phyloP scores from a whole-genome alignment of 2,888 invertebrate species.

The Drosophila macrospina region DNA sequence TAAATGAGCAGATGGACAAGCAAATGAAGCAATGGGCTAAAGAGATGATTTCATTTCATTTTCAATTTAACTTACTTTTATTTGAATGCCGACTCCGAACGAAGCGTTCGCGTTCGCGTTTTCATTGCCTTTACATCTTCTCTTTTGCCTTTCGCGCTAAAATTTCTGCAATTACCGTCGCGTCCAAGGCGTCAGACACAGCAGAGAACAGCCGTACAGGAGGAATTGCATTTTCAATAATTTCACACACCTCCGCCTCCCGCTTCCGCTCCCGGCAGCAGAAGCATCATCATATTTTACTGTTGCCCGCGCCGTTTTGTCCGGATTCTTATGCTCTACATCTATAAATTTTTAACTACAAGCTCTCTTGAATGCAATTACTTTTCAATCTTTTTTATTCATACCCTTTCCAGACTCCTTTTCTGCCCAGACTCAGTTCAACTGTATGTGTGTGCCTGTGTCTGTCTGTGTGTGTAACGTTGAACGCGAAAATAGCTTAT shows the following conservation, averaged over 20 bases:
- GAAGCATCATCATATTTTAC: conserved; percentile 63
- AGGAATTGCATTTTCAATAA: conserved; percentile 79
- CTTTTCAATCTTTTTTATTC: conserved; percentile 74
- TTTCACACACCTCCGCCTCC: conserved; percentile 33
- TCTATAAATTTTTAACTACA: conserved; percentile 80
- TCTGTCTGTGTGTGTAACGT: conserved; percentile 36
- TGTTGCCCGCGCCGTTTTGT: conserved; percentile 40
- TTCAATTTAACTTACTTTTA: conserved; percentile 72
- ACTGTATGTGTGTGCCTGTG: conserved; percentile 8
- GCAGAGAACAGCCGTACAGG: conserved; percentile 17
- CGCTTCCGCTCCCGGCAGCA: conserved; percentile 7
- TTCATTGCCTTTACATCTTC: conserved; percentile 7
- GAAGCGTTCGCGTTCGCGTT: conserved; percentile 7
- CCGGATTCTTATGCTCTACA: conserved; percentile 64
- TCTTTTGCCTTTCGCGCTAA: conserved; percentile 28
- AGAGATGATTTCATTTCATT: conserved; percentile 76
- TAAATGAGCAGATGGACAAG: conserved; percentile 19
- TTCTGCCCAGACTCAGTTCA: conserved; percentile 21
- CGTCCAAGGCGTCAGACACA: conserved; percentile 10
- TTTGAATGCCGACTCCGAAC: conserved; percentile 55
- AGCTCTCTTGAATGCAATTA: conserved; percentile 80
- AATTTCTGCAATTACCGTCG: conserved; percentile 66
- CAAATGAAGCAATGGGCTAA: conserved; percentile 56
- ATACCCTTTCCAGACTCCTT: conserved; percentile 14
- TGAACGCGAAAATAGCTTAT: conserved; percentile 79